Evolutionary conservation across 2,113 vertebrate genomes (phyloP), one percentile per base, ranked within the genome.

Genomic region (Oreotrochilus melanogaster): DNA sequence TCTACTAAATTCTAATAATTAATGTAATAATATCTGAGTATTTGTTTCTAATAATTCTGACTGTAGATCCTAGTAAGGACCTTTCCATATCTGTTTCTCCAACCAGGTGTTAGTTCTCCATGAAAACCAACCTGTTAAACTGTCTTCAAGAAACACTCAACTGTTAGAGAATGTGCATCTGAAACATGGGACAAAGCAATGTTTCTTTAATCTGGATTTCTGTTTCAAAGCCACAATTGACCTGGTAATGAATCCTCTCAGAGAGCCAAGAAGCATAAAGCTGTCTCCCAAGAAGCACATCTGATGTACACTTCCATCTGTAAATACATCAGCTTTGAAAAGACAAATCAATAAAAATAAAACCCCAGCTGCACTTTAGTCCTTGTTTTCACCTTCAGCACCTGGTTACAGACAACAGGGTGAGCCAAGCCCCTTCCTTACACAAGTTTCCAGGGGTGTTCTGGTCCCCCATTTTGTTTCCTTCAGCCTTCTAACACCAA

Each of bases 71-170:
- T 51, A 62, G n/a, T 22, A 81, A 76, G 21, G 10, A 51, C 7
- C 80, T n/a, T 82, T n/a, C 30, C 83, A 54, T 22, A 37, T 81
- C 8, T 9, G 27, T 35, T 82, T n/a, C 30, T 86, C 64, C 24
- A 47, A 81, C 6, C 11, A 30, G 39, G 39, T 0, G 0, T 22
- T 0, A 31, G n/a, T 14, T 69, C 37, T 39, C 21, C 70, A 51
- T 21, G 39, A 48, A 50, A 81, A 79, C 50, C 10, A n/a, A 42
- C 17, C 31, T 25, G 4, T 14, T 57, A 28, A 0, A 1, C 14
- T 54, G 14, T 4, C 5, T 33, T 71, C 23, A 76, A 85, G 27
- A 25, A 50, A 35, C 14, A 71, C 4, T 22, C 8, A 9, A 86
- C 53, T 3, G 18, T 14, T 35, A 60, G 12, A 47, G 14, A 57